A percentile compares a stretch with the other conserved stretches of the same genome.
Conservation (phyloP, 2,888 invertebrate species). For the Euproctis similis region DNA sequence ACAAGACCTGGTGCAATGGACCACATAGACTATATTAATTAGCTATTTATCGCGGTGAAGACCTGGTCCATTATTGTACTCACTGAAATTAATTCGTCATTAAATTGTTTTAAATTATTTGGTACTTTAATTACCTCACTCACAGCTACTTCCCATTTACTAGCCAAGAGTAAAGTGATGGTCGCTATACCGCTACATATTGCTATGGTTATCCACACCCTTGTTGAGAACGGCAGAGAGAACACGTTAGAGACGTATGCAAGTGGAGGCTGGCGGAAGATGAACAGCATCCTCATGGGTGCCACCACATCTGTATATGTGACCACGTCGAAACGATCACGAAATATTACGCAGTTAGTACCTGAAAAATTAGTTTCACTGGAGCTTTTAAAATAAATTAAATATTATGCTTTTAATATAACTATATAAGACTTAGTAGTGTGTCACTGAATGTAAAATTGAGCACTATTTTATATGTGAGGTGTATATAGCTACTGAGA, state of each 20-base stretch:
- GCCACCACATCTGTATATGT: conserved; percentile 65
- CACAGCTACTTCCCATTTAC: conserved; percentile 38
- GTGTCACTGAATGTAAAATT: too few relatives aligned
- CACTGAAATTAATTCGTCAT: not conserved
- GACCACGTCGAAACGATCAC: conserved; percentile 43
- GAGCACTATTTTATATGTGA: too few relatives aligned
- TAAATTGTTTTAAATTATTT: not conserved
- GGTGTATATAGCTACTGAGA: too few relatives aligned
- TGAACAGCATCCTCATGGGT: conserved; percentile 62
- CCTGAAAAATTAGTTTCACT: conserved; percentile 25
- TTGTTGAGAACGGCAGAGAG: conserved; percentile 74
- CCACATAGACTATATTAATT: too few relatives aligned
- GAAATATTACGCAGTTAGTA: conserved; percentile 38
- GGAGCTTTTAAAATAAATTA: too few relatives aligned
- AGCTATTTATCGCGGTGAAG: too few relatives aligned
- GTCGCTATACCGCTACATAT: conserved; percentile 49
- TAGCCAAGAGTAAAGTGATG: conserved; percentile 45
- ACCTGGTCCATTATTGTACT: too few relatives aligned
- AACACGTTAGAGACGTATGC: conserved; percentile 79
- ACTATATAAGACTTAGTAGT: too few relatives aligned
- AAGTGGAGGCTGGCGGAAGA: conserved; percentile 79
- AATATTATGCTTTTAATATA: too few relatives aligned
- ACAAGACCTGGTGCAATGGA: too few relatives aligned
- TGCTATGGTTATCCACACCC: conserved; percentile 76
- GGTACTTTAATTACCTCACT: conserved; percentile 37